Conservation (phyloP, 2,888 invertebrate genomes). For the Calliphora vomitoria region DNA sequence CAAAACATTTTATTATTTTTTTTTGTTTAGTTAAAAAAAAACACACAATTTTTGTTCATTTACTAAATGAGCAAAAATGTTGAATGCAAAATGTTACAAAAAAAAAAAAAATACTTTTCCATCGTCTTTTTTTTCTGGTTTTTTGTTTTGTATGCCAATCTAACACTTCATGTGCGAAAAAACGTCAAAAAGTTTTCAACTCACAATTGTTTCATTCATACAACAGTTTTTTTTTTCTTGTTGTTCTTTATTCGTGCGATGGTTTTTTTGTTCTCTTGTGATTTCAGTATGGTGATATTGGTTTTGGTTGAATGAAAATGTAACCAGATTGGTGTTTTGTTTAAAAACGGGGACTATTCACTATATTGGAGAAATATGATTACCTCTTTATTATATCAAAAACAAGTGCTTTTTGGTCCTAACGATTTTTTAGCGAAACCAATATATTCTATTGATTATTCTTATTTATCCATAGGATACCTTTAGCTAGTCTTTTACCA, state of each 20-base stretch:
- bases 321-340: not conserved
- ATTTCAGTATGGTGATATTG: slow-evolving; percentile 37
- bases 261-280: slow-evolving; percentile 16
- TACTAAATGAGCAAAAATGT: slow-evolving; percentile 71
- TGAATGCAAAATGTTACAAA: slow-evolving; percentile 39
- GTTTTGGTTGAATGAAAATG: not conserved
- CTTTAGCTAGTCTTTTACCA: too few species aligned
- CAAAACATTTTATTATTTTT: slow-evolving; percentile 60
- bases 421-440: too few species aligned
- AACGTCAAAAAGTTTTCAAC: slow-evolving; percentile 72
- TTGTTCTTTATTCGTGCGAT: slow-evolving; percentile 18
- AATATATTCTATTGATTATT: too few species aligned
- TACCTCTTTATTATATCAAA: too few species aligned
- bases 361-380: too few species aligned
- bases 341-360: not conserved
- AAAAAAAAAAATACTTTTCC: slow-evolving; percentile 28
- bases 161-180: slow-evolving; percentile 75
- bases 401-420: too few species aligned
- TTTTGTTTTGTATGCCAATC: slow-evolving; percentile 70
- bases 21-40: slow-evolving; percentile 35
- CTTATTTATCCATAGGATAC: too few species aligned
- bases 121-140: not conserved
- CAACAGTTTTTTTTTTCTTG: slow-evolving; percentile 32
- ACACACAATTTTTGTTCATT: slow-evolving; percentile 56
- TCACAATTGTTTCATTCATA: slow-evolving; percentile 67